Conservation (phyloP, 2,113 vertebrate species). For the Microcebus murinus region DNA sequence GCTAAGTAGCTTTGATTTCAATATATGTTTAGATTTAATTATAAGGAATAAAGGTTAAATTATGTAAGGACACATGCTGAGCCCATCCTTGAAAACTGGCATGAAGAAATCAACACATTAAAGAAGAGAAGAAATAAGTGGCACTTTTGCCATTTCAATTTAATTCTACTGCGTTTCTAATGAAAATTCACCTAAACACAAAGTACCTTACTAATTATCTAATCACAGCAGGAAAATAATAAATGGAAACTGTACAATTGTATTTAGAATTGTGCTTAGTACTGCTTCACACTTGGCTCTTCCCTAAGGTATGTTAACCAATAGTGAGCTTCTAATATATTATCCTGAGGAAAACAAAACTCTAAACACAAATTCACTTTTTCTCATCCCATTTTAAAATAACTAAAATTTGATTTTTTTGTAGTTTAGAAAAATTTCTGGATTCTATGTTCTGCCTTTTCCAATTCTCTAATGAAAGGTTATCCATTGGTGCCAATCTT, state of each 20-base stretch:
- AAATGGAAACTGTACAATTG: slow-evolving; percentile 67
- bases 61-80: slow-evolving; percentile 58
- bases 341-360: not conserved
- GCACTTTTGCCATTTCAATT: slow-evolving; percentile 67
- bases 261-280: slow-evolving; percentile 47
- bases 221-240: slow-evolving; percentile 76
- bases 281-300: not conserved
- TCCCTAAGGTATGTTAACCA: slow-evolving; percentile 40
- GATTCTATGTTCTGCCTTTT: not conserved
- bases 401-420: not conserved
- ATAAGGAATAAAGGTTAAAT: slow-evolving; percentile 73
- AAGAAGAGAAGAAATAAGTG: slow-evolving; percentile 59
- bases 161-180: slow-evolving; percentile 74
- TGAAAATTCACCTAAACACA: slow-evolving; percentile 74
- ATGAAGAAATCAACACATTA: slow-evolving; percentile 70
- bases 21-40: slow-evolving; percentile 65
- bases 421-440: not conserved
- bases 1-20: slow-evolving; percentile 34
- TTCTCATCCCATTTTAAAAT: not conserved
- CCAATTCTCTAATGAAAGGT: not conserved
- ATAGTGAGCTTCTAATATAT: not conserved
- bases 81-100: slow-evolving; percentile 40
- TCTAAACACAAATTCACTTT: not conserved
- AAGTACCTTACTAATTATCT: slow-evolving; percentile 73
- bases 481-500: not conserved